Evolutionary conservation across 2,888 invertebrate genomes (phyloP).

Genomic region (Oscheius sp.): DNA sequence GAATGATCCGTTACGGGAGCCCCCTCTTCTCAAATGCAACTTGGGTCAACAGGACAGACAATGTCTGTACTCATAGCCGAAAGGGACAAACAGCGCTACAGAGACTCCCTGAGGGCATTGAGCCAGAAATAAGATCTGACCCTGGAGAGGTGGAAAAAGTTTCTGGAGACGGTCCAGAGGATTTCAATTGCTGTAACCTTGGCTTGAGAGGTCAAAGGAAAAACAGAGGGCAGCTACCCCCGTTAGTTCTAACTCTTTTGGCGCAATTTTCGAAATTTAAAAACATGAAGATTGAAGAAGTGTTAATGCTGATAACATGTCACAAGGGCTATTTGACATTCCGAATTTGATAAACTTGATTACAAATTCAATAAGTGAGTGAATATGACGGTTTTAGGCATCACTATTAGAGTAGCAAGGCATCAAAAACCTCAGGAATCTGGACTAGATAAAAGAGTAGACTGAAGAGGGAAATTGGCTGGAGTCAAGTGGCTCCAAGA

Average conservation of each 20-base stretch:
- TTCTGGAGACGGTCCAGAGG: background rate
- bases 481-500: constrained; percentile 3
- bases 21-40: constrained; percentile 34
- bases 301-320: no score
- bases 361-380: no score
- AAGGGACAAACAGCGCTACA: constrained; percentile 34
- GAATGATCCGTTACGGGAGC: constrained; percentile 14
- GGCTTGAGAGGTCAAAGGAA: background rate
- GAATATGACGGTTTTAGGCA: no score
- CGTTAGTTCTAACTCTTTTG: no score
- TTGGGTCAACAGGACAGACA: constrained; percentile 37
- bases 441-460: no score
- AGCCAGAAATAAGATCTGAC: constrained; percentile 34
- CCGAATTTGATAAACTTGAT: no score
- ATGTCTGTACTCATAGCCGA: constrained; percentile 32
- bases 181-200: background rate
- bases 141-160: constrained; percentile 5
- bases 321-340: no score
- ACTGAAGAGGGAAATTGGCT: constrained; percentile 15
- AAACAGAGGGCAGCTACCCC: background rate
- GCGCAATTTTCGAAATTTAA: no score
- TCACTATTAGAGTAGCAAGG: no score
- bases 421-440: background rate
- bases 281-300: no score
- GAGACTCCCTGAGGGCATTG: constrained; percentile 27